Evolutionary conservation across 1,140 invertebrate genomes (phyloP), one percentile per base, ranked within the genome.

Genomic region (Polypedilum pembai): DNA sequence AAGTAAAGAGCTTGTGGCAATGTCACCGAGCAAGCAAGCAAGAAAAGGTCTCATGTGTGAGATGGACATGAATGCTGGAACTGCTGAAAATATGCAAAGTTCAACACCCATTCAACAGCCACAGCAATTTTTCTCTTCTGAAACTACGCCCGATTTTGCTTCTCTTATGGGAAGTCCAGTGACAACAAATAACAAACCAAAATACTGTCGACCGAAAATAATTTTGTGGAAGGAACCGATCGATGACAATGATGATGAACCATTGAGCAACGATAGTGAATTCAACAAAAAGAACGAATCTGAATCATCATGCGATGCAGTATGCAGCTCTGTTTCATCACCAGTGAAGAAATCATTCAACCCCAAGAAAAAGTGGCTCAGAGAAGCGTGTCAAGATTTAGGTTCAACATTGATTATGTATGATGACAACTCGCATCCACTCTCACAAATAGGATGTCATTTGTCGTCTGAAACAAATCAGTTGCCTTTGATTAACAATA

Each of bases 351-450:
- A 83, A 40, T 81, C 83, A 78, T 79, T 87, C 74, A 84, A 88
- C 75, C 87, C 87, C 20, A 89, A 89, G 78, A 88, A 88, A 77
- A 82, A 87, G n/a, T 89, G 88, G 88, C 77, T 88, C 12, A 79
- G 85, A 3, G 86, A 88, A 79, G 87, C 86, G 0, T 82, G 84
- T 20, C 78, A 88, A 15, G 76, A 84, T 80, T 75, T 86, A 79
- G 85, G n/a, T n/a, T 69, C 85, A 79, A 76, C 76, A 75, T 78
- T 85, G 75, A 76, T 83, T 5, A 33, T n/a, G 20, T 79, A 82
- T 77, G 82, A 80, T 80, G 75, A 75, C 7, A 81, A 80, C 75
- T 77, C 78, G 12, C 33, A 74, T 56, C 75, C 74, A 8, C 73
- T 73, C 40, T 40, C 45, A 56, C 12, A 56, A 12, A 56, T n/a